Percentiles rank a stretch among this genome's conserved stretches.
Evolutionary conservation across 2,113 vertebrate species (phyloP).

Genomic region (Tautogolabrus adspersus): DNA sequence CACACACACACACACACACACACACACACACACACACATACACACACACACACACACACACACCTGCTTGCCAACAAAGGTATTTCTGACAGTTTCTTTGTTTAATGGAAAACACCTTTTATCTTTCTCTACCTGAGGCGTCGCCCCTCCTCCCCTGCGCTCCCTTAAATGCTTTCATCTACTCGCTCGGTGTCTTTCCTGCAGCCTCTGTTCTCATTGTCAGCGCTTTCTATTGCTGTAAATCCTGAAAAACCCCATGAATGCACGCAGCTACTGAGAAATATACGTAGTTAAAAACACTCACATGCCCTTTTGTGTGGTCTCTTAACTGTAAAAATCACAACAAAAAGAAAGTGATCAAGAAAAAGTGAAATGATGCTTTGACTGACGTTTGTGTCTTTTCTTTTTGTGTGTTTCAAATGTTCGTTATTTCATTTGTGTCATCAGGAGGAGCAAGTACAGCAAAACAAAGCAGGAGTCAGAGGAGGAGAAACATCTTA

Average conservation of each 20-base stretch:
- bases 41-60: constrained; percentile 49
- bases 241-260: constrained; percentile 37
- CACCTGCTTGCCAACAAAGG: constrained; percentile 72
- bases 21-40: constrained; percentile 3
- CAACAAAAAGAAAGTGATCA: neutral
- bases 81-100: constrained; percentile 81
- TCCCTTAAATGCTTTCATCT: constrained; percentile 74
- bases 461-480: constrained; percentile 98
- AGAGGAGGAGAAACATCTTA: constrained; percentile 97
- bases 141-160: constrained; percentile 56
- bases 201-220: constrained; percentile 71
- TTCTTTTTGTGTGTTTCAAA: constrained; percentile 19
- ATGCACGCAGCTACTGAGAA: neutral
- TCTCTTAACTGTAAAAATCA: constrained; percentile 13
- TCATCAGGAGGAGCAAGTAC: constrained; percentile 93
- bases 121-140: constrained; percentile 74
- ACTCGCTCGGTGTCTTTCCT: constrained; percentile 45
- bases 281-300: constrained; percentile 30
- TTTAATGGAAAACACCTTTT: constrained; percentile 81
- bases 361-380: neutral
- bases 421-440: constrained; percentile 39
- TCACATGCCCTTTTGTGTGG: neutral
- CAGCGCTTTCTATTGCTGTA: constrained; percentile 46
- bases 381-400: neutral
- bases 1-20: too few species aligned